phyloP scores from a whole-genome alignment of 2,113 vertebrate genomes.

The Prolemur simus region DNA sequence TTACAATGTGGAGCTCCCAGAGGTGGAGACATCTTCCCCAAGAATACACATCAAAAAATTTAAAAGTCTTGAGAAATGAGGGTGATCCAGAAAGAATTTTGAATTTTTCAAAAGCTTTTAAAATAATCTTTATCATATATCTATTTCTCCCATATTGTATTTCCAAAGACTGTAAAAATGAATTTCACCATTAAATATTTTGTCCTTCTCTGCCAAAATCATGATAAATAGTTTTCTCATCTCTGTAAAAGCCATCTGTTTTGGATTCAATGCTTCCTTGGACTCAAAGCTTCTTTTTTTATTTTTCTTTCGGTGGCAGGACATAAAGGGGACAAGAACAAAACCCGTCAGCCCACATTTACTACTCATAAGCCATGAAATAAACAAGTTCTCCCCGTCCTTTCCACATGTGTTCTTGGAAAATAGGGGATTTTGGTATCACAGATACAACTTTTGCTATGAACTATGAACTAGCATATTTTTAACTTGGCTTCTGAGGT shows the following conservation, averaged over 20 bases:
- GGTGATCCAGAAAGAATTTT: not conserved
- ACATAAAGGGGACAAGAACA: not conserved
- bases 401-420: constrained; percentile 54
- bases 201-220: not conserved
- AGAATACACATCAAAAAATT: not conserved
- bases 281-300: not conserved
- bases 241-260: constrained; percentile 51
- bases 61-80: not conserved
- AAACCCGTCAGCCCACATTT: not conserved
- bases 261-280: not conserved
- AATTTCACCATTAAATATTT: constrained; percentile 46
- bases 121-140: not conserved
- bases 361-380: constrained; percentile 30
- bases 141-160: not conserved
- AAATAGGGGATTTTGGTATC: constrained; percentile 24
- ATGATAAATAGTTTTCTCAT: constrained; percentile 20
- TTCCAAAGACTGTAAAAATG: constrained; percentile 46
- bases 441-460: constrained; percentile 33
- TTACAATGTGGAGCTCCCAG: not conserved
- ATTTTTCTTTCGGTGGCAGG: not conserved
- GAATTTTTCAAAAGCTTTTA: not conserved
- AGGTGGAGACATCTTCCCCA: not conserved
- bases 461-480: constrained; percentile 66
- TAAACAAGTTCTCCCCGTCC: constrained; percentile 52
- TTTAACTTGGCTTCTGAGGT: constrained; percentile 56